Base-by-base conservation (phyloP, 1,140 invertebrate species). In the Penaeus chinensis region DNA sequence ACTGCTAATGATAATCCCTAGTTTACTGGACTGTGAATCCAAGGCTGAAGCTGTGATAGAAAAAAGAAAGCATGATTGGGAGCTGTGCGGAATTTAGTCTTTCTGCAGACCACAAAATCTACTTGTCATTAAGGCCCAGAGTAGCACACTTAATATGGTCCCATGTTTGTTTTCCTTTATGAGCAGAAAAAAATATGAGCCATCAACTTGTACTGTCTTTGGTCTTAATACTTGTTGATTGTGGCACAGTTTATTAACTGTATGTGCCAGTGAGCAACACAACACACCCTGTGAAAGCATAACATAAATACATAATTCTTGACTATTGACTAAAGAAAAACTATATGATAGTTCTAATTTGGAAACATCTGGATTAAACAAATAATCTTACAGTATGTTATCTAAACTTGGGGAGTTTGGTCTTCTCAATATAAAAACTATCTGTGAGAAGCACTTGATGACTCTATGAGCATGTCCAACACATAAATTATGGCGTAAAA, bases 341-440 rank as follows among this genome's bases (percentile, higher is more conserved):
- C 27, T 76, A 61, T 69, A 37, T 66, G 71, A 69, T 61, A 80
- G 24, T 86, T 86, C 84, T 86, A 86, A 63, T 71, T 86, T 69
- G 63, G 81, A 86, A 76, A 77, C 78, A 80, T 87, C 86, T 87
- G 86, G 86, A 87, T 77, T 87, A 86, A 54, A 61, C 54, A 77
- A 86, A 81, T 47, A 66, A 81, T 24, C 60, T 86, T 60, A 27
- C 22, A 82, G 71, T 82, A 54, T 87, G 80, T 83, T 87, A 82
- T 87, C 86, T 87, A 82, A 76, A 82, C 74, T 77, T 74, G 84
- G 84, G 86, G 86, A 87, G 86, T 87, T 87, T 87, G 86, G 86
- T 87, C 86, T 87, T 87, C 86, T 87, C 80, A 82, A 63, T 80
- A 87, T 47, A 82, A 82, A 54, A 76, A 87, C 71, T 77, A 77